phyloP scores from a whole-genome alignment of 1,140 invertebrate species.

The Lepidurus packardi region DNA sequence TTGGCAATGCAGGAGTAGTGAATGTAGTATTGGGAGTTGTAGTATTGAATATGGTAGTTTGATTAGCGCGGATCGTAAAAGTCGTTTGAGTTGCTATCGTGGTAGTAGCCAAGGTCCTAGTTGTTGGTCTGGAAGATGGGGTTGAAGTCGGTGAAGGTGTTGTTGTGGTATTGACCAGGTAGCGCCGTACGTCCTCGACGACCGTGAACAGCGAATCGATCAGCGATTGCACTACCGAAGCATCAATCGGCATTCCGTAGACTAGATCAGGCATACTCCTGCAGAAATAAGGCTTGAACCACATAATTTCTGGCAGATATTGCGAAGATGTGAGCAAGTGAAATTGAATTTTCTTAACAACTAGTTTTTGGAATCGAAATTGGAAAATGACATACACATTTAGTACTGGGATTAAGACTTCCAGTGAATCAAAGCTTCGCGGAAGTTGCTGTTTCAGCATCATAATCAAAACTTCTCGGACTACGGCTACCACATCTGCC shows the following conservation, averaged over 20 bases:
- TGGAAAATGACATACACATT: neutral
- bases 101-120: neutral
- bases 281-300: neutral
- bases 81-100: neutral
- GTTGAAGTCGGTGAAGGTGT: neutral
- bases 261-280: neutral
- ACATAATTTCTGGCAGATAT: neutral
- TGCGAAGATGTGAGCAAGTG: neutral
- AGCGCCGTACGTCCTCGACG: neutral
- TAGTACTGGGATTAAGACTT: neutral
- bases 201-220: neutral
- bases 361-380: neutral
- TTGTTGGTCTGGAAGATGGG: neutral
- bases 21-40: neutral
- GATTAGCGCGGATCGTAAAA: neutral
- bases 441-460: conserved; percentile 26
- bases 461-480: conserved; percentile 23
- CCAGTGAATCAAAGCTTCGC: neutral
- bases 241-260: neutral
- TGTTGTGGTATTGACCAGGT: neutral
- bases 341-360: neutral
- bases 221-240: neutral
- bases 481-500: neutral
- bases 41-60: no score
- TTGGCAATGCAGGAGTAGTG: neutral